phyloP scores from a whole-genome alignment of 2,888 invertebrate species.

The Hyppa rectilinea region DNA sequence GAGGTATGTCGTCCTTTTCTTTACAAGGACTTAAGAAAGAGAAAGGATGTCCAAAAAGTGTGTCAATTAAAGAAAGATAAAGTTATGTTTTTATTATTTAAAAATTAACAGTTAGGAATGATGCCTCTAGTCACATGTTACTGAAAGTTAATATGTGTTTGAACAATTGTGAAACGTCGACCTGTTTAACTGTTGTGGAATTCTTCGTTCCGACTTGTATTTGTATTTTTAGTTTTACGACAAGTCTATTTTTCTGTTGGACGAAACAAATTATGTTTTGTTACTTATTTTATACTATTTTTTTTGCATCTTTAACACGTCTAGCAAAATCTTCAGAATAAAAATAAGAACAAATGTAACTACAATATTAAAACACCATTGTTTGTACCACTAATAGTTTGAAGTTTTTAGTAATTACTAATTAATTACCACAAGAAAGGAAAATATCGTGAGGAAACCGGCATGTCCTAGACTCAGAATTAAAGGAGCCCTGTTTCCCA shows the following conservation, averaged over 20 bases:
- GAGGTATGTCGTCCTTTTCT: conserved; percentile 20
- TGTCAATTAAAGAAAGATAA: conserved; percentile 18
- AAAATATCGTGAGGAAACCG: too few species aligned
- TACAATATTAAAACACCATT: not conserved
- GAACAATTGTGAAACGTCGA: conserved; percentile 58
- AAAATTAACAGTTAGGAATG: conserved; percentile 19
- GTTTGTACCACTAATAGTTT: not conserved
- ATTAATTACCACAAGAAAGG: conserved; percentile 12
- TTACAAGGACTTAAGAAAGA: conserved; percentile 24
- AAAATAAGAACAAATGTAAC: not conserved
- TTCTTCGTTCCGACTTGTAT: conserved; percentile 36
- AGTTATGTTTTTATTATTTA: conserved; percentile 1
- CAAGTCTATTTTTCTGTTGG: not conserved
- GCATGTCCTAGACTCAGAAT: too few species aligned
- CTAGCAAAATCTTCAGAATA: not conserved
- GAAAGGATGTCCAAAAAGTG: conserved; percentile 19
- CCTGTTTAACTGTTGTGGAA: conserved; percentile 21
- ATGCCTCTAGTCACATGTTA: not conserved
- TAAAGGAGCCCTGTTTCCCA: too few species aligned
- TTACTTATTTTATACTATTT: not conserved
- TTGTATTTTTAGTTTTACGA: conserved; percentile 27
- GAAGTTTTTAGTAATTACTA: not conserved
- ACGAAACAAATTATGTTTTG: not conserved
- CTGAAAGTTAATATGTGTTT: conserved; percentile 59
- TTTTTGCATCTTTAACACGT: not conserved